Percentiles rank a stretch among this genome's conserved stretches.
phyloP scores from a whole-genome alignment of 2,888 invertebrate genomes.

The Eudasyphora cyanicolor region DNA sequence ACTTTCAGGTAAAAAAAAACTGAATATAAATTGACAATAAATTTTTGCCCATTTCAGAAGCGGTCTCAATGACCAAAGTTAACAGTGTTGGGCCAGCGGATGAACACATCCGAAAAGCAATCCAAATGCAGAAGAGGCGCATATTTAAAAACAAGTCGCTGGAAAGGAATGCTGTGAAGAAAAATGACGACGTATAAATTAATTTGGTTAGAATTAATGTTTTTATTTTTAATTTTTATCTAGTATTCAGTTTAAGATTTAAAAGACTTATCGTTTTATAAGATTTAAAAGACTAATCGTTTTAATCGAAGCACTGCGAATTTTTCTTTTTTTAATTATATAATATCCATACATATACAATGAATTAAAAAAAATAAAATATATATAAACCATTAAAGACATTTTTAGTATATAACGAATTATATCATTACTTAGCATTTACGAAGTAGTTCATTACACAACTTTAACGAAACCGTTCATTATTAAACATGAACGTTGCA shows the following conservation, averaged over 20 bases:
- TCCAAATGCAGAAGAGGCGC: constrained; percentile 13
- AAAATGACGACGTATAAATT: background rate
- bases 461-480: constrained; percentile 34
- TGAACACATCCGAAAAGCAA: constrained; percentile 39
- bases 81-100: constrained; percentile 44
- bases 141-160: constrained; percentile 3
- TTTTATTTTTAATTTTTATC: too few species aligned
- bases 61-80: constrained; percentile 34
- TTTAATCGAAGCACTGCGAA: too few species aligned
- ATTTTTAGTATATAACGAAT: constrained; percentile 5
- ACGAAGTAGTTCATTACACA: constrained; percentile 33
- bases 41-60: constrained; percentile 41
- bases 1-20: constrained; percentile 32
- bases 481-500: background rate
- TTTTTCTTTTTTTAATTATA: constrained; percentile 20
- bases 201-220: too few species aligned
- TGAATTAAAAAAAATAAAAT: constrained; percentile 22
- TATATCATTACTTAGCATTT: constrained; percentile 28
- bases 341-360: constrained; percentile 5
- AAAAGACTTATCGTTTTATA: too few species aligned
- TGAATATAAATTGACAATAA: constrained; percentile 39
- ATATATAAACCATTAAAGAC: too few species aligned
- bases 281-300: too few species aligned
- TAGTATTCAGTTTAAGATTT: too few species aligned
- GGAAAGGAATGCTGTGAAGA: background rate